phyloP scores from a whole-genome alignment of 2,888 invertebrate species.

The Chaetogeoica ovagalla region DNA sequence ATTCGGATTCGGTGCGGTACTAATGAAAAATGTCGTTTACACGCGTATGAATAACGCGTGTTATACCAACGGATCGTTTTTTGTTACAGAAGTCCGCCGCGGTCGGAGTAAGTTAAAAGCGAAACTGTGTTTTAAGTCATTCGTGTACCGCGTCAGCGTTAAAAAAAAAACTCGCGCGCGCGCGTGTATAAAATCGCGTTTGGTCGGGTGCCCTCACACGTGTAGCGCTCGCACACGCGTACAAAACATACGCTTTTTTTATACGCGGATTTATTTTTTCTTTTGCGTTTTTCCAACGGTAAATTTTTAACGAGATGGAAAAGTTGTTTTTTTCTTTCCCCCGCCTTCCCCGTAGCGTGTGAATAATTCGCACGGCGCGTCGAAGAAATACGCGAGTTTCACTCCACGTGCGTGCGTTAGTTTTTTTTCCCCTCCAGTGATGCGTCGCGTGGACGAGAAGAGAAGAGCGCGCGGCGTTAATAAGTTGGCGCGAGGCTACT shows the following conservation, averaged over 20 bases:
- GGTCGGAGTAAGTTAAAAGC: conserved; percentile 47
- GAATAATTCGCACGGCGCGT: conserved; percentile 13
- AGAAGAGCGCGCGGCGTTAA: not conserved
- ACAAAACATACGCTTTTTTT: conserved; percentile 29
- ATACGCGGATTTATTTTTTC: conserved; percentile 2
- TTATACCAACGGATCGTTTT: too few species aligned
- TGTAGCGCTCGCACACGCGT: conserved; percentile 28
- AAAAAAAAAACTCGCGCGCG: not conserved
- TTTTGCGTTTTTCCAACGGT: not conserved
- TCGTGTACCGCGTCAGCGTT: conserved; percentile 39
- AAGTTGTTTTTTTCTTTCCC: conserved; percentile 22
- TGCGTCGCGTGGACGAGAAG: not conserved
- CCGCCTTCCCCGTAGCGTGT: conserved; percentile 4
- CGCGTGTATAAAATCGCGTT: not conserved
- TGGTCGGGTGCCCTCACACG: conserved; percentile 26
- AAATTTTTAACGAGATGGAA: conserved; percentile 45
- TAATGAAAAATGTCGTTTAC: too few species aligned
- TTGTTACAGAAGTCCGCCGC: not conserved
- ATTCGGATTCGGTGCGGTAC: too few species aligned
- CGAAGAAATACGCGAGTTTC: conserved; percentile 1
- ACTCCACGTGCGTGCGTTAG: not conserved
- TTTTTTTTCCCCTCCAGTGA: not conserved
- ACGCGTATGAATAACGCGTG: too few species aligned
- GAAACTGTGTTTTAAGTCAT: conserved; percentile 49
- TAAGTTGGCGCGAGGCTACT: not conserved